Conservation (phyloP, 2,113 vertebrate species). For the Oplegnathus fasciatus region DNA sequence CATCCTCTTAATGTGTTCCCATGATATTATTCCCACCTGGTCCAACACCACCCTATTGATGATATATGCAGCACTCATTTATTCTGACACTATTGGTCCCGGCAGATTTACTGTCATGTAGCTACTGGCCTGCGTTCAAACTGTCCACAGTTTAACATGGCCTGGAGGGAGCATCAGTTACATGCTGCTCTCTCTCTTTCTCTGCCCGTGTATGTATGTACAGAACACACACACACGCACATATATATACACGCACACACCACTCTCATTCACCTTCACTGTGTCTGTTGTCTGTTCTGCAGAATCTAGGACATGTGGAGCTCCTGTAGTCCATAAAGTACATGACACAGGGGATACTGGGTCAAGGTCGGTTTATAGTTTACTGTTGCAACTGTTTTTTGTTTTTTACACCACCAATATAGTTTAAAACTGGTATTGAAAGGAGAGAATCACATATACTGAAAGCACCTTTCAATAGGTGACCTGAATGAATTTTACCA, state of each 20-base stretch:
- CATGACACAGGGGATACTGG: not conserved
- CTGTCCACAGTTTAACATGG: not conserved
- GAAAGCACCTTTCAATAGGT: not conserved
- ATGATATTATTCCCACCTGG: constrained; percentile 51
- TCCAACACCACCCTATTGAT: constrained; percentile 9
- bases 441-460: too few relatives aligned
- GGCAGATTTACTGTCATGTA: constrained; percentile 42
- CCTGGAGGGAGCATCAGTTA: constrained; percentile 4
- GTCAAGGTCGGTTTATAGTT: constrained; percentile 3
- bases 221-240: not conserved
- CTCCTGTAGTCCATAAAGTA: not conserved
- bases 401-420: not conserved
- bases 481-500: not conserved
- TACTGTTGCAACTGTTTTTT: not conserved
- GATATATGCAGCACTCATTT: constrained; percentile 36
- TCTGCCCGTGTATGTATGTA: not conserved
- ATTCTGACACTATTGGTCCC: constrained; percentile 54
- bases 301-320: not conserved
- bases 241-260: not conserved
- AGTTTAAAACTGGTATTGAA: not conserved
- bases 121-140: constrained; percentile 38
- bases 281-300: not conserved
- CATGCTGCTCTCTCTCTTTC: not conserved
- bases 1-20: not conserved
- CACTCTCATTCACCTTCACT: not conserved